A percentile compares a stretch with the other conserved stretches of the same genome.
phyloP scores from a whole-genome alignment of 1,140 invertebrate species.

The Zaprionus camerounensis region DNA sequence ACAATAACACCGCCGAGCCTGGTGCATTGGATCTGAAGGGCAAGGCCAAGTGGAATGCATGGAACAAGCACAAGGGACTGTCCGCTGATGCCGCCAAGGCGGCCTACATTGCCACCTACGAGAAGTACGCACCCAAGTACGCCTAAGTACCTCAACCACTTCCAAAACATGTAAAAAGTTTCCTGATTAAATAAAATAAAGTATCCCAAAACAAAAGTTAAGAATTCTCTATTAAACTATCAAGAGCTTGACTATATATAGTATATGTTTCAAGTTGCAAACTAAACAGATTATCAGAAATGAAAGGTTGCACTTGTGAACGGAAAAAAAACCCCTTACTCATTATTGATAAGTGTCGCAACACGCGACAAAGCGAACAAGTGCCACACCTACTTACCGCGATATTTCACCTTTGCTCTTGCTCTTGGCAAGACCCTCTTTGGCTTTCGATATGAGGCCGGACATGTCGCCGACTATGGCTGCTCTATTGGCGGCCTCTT shows the following conservation, averaged over 20 bases:
- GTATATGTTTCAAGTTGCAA: neutral
- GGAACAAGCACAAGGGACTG: constrained; percentile 92
- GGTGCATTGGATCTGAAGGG: constrained; percentile 96
- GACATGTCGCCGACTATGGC: constrained; percentile 91
- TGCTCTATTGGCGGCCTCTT: constrained; percentile 82
- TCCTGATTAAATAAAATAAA: constrained; percentile 31
- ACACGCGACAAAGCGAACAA: neutral
- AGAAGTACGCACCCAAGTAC: constrained; percentile 85
- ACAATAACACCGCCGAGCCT: constrained; percentile 91
- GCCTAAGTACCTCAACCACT: constrained; percentile 28
- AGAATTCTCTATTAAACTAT: neutral
- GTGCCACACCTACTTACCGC: constrained; percentile 71
- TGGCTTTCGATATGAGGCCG: constrained; percentile 96
- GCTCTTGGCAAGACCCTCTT: constrained; percentile 94
- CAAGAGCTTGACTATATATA: constrained; percentile 1
- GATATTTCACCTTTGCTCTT: constrained; percentile 88
- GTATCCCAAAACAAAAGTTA: neutral
- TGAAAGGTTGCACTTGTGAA: neutral
- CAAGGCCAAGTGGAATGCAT: constrained; percentile 98
- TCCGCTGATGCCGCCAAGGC: constrained; percentile 91
- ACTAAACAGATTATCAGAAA: neutral
- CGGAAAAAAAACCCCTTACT: neutral
- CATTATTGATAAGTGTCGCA: neutral
- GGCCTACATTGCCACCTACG: constrained; percentile 91
- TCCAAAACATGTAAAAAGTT: neutral